phyloP scores from a whole-genome alignment of 2,113 vertebrate genomes.

The Xiphophorus couchianus region DNA sequence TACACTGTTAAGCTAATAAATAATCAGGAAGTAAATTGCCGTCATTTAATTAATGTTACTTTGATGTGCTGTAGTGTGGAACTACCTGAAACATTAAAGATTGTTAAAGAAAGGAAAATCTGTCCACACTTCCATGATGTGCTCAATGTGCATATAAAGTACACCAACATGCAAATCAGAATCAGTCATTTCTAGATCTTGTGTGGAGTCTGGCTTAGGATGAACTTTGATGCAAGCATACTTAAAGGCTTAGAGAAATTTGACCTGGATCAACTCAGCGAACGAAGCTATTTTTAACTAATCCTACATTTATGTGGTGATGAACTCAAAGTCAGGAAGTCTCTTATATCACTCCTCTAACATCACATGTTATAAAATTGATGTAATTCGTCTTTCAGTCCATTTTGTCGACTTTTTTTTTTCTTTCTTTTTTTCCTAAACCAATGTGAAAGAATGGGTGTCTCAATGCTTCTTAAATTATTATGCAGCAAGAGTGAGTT shows the following conservation, averaged over 20 bases:
- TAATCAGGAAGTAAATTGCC: constrained; percentile 51
- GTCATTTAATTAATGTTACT: constrained; percentile 49
- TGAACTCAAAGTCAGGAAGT: background rate
- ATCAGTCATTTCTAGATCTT: constrained; percentile 12
- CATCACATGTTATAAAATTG: too few relatives aligned
- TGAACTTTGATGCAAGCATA: constrained; percentile 49
- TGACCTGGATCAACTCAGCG: constrained; percentile 20
- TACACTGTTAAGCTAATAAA: constrained; percentile 51
- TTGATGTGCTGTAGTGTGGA: constrained; percentile 24
- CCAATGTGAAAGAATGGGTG: too few relatives aligned
- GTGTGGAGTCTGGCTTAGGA: constrained; percentile 21
- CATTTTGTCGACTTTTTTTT: too few relatives aligned
- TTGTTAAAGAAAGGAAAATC: background rate
- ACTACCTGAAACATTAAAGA: background rate
- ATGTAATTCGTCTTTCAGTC: too few relatives aligned
- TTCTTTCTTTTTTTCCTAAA: too few relatives aligned
- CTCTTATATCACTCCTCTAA: background rate
- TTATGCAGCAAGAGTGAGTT: background rate
- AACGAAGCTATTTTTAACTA: constrained; percentile 27
- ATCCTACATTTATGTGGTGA: constrained; percentile 28
- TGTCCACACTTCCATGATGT: background rate
- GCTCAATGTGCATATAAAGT: background rate
- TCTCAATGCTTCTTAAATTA: background rate
- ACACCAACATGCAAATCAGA: background rate
- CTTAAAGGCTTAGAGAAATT: constrained; percentile 40